These are phyloP conservation scores for Caenorhabditis afra DNA, from an alignment of 2,888 invertebrate genomes.

Conservation along the genomic window DNA sequence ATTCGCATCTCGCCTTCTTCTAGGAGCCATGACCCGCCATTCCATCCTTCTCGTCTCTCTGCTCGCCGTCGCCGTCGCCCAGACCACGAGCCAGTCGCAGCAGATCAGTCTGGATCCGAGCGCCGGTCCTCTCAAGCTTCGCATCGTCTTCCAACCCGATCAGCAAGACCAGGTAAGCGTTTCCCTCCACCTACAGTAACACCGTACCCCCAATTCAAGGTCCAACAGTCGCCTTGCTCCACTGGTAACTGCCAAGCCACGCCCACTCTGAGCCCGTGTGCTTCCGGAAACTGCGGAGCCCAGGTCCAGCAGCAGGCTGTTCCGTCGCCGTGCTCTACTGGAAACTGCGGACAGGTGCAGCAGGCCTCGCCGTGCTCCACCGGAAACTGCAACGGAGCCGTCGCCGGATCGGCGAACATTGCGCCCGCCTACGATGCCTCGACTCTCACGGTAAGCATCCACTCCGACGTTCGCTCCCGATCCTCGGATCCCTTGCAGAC, in stretches of 20 bases:
- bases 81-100: constrained; percentile 33
- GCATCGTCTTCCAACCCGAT: constrained; percentile 56
- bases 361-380: constrained; percentile 46
- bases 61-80: constrained; percentile 34
- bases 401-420: constrained; percentile 30
- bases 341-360: constrained; percentile 47
- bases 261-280: constrained; percentile 18
- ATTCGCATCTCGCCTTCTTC: constrained; percentile 1
- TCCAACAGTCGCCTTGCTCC: constrained; percentile 27
- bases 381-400: constrained; percentile 44
- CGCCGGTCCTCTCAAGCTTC: constrained; percentile 50
- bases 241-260: constrained; percentile 22
- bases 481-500: constrained; percentile 17
- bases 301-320: constrained; percentile 15
- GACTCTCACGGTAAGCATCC: constrained; percentile 23
- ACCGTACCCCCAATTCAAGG: constrained; percentile 4
- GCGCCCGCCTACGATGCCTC: constrained; percentile 43
- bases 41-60: constrained; percentile 31
- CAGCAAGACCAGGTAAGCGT: constrained; percentile 33
- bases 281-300: constrained; percentile 40
- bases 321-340: constrained; percentile 41
- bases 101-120: constrained; percentile 47
- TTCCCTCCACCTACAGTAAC: background rate
- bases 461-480: background rate
- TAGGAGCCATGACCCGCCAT: constrained; percentile 17